Evolutionary conservation across 2,797 vertebrate species (phyloP).

Genomic region (Spinus olivaceus): DNA sequence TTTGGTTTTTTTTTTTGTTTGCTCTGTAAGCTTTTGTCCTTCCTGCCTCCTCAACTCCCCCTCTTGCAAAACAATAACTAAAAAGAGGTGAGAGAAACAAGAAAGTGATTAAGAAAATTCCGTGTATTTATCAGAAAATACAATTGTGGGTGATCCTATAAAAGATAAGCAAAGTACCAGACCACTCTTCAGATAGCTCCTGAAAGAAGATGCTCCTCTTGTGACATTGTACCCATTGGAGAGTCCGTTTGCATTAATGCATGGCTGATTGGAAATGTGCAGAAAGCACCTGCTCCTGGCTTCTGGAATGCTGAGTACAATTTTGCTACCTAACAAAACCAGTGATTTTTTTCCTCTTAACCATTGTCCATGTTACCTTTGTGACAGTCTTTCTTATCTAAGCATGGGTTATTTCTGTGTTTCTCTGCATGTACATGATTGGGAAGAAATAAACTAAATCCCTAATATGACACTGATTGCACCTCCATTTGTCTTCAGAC

Average conservation of each 20-base stretch:
- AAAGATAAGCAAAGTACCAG: conserved; percentile 30
- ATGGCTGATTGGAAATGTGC: conserved; percentile 76
- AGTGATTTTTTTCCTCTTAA: not conserved
- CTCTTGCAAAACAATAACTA: conserved; percentile 66
- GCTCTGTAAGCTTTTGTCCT: conserved; percentile 58
- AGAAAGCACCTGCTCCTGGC: conserved; percentile 71
- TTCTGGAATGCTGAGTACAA: conserved; percentile 75
- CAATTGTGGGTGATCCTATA: not conserved
- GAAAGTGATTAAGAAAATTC: conserved; percentile 26
- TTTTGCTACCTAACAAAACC: conserved; percentile 44
- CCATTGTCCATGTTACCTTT: conserved; percentile 46
- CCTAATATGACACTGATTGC: conserved; percentile 32
- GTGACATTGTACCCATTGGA: conserved; percentile 22
- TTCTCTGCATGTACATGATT: conserved; percentile 73
- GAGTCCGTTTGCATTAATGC: conserved; percentile 74
- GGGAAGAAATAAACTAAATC: conserved; percentile 45
- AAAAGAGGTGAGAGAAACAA: conserved; percentile 67
- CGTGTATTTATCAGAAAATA: conserved; percentile 25
- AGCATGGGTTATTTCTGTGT: conserved; percentile 71
- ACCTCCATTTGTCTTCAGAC: conserved; percentile 62
- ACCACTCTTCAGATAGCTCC: conserved; percentile 9
- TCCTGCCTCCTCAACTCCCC: conserved; percentile 58
- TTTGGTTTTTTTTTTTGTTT: conserved; percentile 37
- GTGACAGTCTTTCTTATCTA: conserved; percentile 43
- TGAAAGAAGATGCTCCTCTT: conserved; percentile 58